Evolutionary conservation across 1,140 invertebrate genomes (phyloP).

Genomic region (Oscheius sp.): DNA sequence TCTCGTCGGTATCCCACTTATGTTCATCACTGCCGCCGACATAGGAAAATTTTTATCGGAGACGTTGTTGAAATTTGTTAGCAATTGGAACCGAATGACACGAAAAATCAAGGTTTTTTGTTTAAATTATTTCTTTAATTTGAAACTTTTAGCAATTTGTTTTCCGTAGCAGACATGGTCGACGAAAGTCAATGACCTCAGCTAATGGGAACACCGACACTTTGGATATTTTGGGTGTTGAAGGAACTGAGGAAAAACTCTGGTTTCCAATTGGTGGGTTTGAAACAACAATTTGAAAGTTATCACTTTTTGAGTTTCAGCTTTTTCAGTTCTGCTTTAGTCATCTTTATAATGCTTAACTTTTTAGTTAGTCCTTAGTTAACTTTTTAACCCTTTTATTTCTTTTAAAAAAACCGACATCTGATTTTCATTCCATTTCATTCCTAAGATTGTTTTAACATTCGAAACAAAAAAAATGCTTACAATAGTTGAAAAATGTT

Average conservation of each 20-base stretch:
- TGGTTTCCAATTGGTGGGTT: conserved; percentile 59
- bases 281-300: neutral
- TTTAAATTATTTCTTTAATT: neutral
- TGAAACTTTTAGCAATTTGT: conserved; percentile 45
- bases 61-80: conserved; percentile 58
- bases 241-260: conserved; percentile 55
- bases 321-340: neutral
- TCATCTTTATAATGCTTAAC: neutral
- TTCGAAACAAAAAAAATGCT: too few relatives aligned
- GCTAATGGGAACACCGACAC: conserved; percentile 51
- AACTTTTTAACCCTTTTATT: neutral
- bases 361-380: neutral
- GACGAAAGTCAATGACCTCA: conserved; percentile 57
- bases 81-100: conserved; percentile 53
- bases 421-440: too few relatives aligned
- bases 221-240: conserved; percentile 52
- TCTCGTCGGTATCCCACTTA: conserved; percentile 60
- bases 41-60: conserved; percentile 61
- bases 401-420: neutral
- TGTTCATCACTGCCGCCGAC: conserved; percentile 62
- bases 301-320: neutral
- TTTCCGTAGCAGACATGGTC: conserved; percentile 49
- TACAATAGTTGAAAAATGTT: too few relatives aligned
- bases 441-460: too few relatives aligned
- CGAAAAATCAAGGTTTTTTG: conserved; percentile 49